These are phyloP conservation scores for Scaptomyza hsui DNA, from an alignment of 1,140 invertebrate species.

Conservation along the genomic window DNA sequence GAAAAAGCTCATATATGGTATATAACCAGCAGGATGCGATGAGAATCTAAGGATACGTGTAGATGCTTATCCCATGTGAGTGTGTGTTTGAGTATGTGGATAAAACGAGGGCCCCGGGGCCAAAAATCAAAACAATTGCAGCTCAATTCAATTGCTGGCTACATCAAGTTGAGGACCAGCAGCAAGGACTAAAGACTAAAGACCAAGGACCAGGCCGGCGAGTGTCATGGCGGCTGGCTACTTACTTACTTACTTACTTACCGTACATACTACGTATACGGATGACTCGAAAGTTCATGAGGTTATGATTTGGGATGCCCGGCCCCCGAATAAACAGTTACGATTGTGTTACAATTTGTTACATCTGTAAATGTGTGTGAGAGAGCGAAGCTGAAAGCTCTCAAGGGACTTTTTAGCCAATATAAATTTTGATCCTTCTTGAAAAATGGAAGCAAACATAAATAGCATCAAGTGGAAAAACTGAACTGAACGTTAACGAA, in stretches of 20 bases:
- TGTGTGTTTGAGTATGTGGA: slow-evolving; percentile 18
- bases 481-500: slow-evolving; percentile 75
- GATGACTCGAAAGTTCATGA: slow-evolving; percentile 55
- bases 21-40: slow-evolving; percentile 34
- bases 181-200: slow-evolving; percentile 18
- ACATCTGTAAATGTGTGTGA: slow-evolving; percentile 74
- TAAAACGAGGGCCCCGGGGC: slow-evolving; percentile 63
- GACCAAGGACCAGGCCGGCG: slow-evolving; percentile 9
- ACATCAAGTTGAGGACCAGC: slow-evolving; percentile 32
- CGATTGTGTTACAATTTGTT: slow-evolving; percentile 83
- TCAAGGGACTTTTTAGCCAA: slow-evolving; percentile 81
- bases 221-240: slow-evolving; percentile 16
- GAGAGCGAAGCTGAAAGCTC: slow-evolving; percentile 58
- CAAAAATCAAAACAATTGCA: slow-evolving; percentile 81
- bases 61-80: slow-evolving; percentile 1
- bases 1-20: slow-evolving; percentile 39
- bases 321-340: slow-evolving; percentile 74
- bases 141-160: slow-evolving; percentile 75
- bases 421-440: slow-evolving; percentile 83
- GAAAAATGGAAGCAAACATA: slow-evolving; percentile 82
- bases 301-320: slow-evolving; percentile 67
- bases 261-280: too few relatives aligned
- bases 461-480: slow-evolving; percentile 81
- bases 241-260: too few relatives aligned
- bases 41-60: slow-evolving; percentile 24